phyloP scores from a whole-genome alignment of 2,113 vertebrate species.

The Alethe castanea region DNA sequence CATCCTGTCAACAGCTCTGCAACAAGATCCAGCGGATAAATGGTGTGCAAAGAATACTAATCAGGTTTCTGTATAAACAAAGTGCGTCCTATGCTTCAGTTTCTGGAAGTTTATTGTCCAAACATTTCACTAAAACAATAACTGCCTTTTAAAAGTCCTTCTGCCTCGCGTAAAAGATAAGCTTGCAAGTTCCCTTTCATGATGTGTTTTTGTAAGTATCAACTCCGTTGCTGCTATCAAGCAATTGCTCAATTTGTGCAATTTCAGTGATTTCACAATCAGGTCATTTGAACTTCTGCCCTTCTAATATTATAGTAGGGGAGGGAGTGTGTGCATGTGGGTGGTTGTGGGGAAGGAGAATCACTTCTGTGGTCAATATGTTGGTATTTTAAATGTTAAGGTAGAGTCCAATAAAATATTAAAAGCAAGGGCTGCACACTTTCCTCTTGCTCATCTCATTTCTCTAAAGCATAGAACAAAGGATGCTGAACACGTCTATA shows the following conservation, averaged over 20 bases:
- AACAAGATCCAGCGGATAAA: background rate
- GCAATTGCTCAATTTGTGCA: background rate
- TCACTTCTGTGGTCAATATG: background rate
- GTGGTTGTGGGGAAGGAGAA: background rate
- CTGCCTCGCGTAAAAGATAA: background rate
- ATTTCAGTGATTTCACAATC: background rate
- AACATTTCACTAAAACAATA: constrained; percentile 21
- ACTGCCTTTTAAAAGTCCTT: background rate
- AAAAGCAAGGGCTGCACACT: background rate
- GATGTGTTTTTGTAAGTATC: background rate
- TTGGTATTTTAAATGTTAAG: background rate
- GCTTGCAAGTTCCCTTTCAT: background rate
- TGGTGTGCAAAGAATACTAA: constrained; percentile 45
- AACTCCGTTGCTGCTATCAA: background rate
- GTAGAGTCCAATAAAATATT: background rate
- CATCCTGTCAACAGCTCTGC: constrained; percentile 16
- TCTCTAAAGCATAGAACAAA: background rate
- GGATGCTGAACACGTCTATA: background rate
- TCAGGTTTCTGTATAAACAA: constrained; percentile 55
- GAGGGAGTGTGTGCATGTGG: background rate
- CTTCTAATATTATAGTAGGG: background rate
- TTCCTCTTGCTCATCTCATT: background rate
- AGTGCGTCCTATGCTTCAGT: background rate
- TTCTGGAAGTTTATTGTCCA: constrained; percentile 29
- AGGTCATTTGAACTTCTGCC: background rate